phyloP scores from a whole-genome alignment of 1,140 invertebrate genomes.

The Penaeus vannamei region DNA sequence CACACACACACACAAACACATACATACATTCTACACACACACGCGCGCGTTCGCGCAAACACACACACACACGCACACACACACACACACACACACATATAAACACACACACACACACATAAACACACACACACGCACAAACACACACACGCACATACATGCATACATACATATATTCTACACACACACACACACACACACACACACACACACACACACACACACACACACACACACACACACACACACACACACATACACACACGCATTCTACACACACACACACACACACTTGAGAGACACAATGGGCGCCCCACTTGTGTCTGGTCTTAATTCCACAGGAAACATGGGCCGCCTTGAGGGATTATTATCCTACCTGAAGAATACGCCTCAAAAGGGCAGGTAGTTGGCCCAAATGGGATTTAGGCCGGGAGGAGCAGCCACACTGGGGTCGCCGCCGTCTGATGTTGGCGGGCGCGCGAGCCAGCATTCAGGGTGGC shows the following conservation, averaged over 20 bases:
- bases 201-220: neutral
- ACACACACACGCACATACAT: conserved; percentile 44
- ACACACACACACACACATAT: too few species aligned
- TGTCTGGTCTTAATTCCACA: neutral
- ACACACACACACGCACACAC: too few species aligned
- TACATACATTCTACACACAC: too few species aligned
- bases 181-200: conserved; percentile 21
- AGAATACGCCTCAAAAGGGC: conserved; percentile 47
- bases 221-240: conserved; percentile 4
- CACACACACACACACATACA: conserved; percentile 37
- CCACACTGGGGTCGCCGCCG: neutral
- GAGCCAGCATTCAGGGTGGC: too few species aligned
- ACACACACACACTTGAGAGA: too few species aligned
- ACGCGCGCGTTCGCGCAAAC: too few species aligned
- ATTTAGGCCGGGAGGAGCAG: conserved; percentile 48
- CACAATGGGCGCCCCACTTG: conserved; percentile 38
- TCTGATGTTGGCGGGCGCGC: conserved; percentile 2
- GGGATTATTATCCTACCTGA: conserved; percentile 54
- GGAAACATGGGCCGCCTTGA: conserved; percentile 33
- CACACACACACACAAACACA: too few species aligned
- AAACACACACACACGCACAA: conserved; percentile 37
- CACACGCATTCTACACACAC: neutral
- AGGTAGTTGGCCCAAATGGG: conserved; percentile 59
- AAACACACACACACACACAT: neutral
- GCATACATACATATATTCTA: conserved; percentile 32